Evolutionary conservation across 2,797 vertebrate genomes (phyloP).

Genomic region (Emys orbicularis): DNA sequence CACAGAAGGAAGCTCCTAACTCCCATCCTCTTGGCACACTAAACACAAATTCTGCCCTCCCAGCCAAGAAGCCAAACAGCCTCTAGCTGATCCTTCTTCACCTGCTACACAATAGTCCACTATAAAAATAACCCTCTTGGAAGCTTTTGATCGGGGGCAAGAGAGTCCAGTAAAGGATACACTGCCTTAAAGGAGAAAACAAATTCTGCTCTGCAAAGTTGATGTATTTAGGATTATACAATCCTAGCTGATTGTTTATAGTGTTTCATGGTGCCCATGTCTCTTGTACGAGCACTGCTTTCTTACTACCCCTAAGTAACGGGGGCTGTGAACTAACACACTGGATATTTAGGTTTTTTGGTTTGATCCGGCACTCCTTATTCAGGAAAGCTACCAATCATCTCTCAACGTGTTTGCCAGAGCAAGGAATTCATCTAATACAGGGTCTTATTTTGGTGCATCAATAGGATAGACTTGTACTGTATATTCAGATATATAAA

Average conservation of each 20-base stretch:
- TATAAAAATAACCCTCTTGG: neutral
- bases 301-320: neutral
- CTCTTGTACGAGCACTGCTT: neutral
- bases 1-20: rapidly evolving
- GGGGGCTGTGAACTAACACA: neutral
- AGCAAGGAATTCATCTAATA: neutral
- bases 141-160: neutral
- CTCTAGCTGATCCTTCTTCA: neutral
- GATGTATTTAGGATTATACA: neutral
- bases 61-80: neutral
- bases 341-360: neutral
- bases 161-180: neutral
- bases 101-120: neutral
- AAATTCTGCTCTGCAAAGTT: neutral
- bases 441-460: neutral
- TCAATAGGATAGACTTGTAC: neutral
- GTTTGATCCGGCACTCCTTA: neutral
- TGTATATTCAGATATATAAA: neutral
- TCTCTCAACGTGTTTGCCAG: neutral
- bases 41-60: neutral
- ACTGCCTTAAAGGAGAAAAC: neutral
- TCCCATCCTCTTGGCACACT: neutral
- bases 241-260: neutral
- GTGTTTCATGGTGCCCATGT: neutral
- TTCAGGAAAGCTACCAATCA: neutral